A percentile compares a stretch with the other conserved stretches of the same genome.
These are phyloP conservation scores for Argyrosomus regius DNA, from an alignment of 2,797 vertebrate genomes.

Conservation along the genomic window DNA sequence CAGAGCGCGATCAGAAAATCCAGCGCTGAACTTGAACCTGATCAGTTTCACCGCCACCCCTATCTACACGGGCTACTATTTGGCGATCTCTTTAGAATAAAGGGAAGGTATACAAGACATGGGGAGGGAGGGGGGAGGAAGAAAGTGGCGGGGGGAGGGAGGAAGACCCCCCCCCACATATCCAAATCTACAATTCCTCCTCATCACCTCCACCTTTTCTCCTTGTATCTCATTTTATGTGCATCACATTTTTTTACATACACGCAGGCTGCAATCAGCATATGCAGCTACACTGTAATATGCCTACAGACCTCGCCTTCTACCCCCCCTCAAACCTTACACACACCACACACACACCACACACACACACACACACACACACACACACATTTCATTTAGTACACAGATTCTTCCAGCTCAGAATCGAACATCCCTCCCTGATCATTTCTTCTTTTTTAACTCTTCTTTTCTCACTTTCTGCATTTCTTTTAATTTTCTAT, in stretches of 20 bases:
- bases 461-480: not conserved
- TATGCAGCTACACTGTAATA: constrained; percentile 24
- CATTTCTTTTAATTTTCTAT: not conserved
- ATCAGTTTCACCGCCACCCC: constrained; percentile 85
- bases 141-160: not conserved
- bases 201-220: constrained; percentile 50
- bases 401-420: constrained; percentile 16
- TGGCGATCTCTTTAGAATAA: constrained; percentile 82
- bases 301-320: constrained; percentile 33
- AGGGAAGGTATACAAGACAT: constrained; percentile 65
- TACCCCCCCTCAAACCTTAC: not conserved
- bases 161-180: not conserved
- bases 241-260: constrained; percentile 49
- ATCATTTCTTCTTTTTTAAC: not conserved
- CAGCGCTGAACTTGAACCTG: constrained; percentile 89
- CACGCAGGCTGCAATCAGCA: constrained; percentile 39
- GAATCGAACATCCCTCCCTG: not conserved
- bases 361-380: constrained; percentile 7
- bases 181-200: constrained; percentile 38
- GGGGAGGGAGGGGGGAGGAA: constrained; percentile 12
- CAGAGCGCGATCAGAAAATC: constrained; percentile 95
- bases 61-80: constrained; percentile 79
- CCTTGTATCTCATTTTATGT: constrained; percentile 28
- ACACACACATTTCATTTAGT: constrained; percentile 28
- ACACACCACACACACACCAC: constrained; percentile 2